A percentile compares a stretch with the other conserved stretches of the same genome.
Evolutionary conservation across 2,113 vertebrate genomes (phyloP).

Genomic region (Puntigrus tetrazona): DNA sequence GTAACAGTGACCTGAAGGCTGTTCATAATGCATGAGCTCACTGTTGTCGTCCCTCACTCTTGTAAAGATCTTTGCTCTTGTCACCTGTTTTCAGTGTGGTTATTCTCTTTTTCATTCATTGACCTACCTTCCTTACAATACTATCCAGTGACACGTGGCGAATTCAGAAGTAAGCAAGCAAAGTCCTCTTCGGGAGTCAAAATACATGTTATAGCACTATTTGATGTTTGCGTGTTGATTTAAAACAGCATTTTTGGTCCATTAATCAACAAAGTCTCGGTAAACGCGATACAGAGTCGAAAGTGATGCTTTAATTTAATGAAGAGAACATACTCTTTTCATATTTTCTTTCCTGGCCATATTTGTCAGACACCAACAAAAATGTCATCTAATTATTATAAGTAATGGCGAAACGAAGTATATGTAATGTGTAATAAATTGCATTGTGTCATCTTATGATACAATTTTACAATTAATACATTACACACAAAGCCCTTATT

Average conservation of each 20-base stretch:
- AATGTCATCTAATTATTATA: too few species aligned
- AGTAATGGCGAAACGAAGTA: too few species aligned
- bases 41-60: neutral
- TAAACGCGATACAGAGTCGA: neutral
- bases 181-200: neutral
- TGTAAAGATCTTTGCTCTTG: neutral
- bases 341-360: too few species aligned
- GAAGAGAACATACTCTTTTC: too few species aligned
- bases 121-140: neutral
- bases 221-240: neutral
- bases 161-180: neutral
- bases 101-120: neutral
- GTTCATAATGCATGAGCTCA: neutral
- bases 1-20: neutral
- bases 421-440: too few species aligned
- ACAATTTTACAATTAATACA: neutral
- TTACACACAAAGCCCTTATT: neutral
- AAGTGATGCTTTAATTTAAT: too few species aligned
- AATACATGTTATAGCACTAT: neutral
- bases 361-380: too few species aligned
- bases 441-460: neutral
- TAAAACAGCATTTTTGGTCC: neutral
- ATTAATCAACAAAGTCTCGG: neutral
- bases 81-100: neutral
- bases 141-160: neutral